phyloP scores from a whole-genome alignment of 1,140 invertebrate species.

The Choristoneura fumiferana region DNA sequence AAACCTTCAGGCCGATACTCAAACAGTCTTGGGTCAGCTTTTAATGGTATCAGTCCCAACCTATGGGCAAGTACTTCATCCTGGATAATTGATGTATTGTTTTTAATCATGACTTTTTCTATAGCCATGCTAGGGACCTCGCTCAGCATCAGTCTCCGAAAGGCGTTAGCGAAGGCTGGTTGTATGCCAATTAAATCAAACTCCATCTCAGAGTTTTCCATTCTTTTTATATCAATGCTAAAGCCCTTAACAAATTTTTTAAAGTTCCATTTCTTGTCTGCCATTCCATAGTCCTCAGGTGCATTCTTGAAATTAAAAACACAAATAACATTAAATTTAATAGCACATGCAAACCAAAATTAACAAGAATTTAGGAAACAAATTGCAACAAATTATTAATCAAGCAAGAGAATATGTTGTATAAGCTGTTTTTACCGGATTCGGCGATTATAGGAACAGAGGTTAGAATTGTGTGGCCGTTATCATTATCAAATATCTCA shows the following conservation, averaged over 20 bases:
- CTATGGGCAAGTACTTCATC: slow-evolving; percentile 98
- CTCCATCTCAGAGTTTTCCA: slow-evolving; percentile 89
- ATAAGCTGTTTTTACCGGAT: too few relatives aligned
- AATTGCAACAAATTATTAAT: too few relatives aligned
- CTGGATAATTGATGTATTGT: slow-evolving; percentile 98
- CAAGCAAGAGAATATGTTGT: too few relatives aligned
- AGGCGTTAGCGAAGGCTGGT: slow-evolving; percentile 94
- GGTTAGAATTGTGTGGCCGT: slow-evolving; percentile 7
- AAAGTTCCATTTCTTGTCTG: slow-evolving; percentile 80
- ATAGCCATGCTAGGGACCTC: slow-evolving; percentile 99
- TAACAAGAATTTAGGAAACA: too few relatives aligned
- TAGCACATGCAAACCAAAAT: not conserved
- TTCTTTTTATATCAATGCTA: slow-evolving; percentile 79
- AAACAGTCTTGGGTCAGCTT: slow-evolving; percentile 96
- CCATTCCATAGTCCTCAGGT: slow-evolving; percentile 79
- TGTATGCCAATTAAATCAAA: slow-evolving; percentile 97
- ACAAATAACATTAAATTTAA: not conserved
- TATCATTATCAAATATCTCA: slow-evolving; percentile 5
- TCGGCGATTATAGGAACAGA: not conserved
- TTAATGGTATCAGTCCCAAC: slow-evolving; percentile 95
- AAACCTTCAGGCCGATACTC: slow-evolving; percentile 87
- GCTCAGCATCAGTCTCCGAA: slow-evolving; percentile 93
- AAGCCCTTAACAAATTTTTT: slow-evolving; percentile 81
- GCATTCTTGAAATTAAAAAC: slow-evolving; percentile 55
- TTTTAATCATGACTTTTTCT: slow-evolving; percentile 95